Conservation (phyloP, 2,113 vertebrate genomes). For the Psittacus erithacus region DNA sequence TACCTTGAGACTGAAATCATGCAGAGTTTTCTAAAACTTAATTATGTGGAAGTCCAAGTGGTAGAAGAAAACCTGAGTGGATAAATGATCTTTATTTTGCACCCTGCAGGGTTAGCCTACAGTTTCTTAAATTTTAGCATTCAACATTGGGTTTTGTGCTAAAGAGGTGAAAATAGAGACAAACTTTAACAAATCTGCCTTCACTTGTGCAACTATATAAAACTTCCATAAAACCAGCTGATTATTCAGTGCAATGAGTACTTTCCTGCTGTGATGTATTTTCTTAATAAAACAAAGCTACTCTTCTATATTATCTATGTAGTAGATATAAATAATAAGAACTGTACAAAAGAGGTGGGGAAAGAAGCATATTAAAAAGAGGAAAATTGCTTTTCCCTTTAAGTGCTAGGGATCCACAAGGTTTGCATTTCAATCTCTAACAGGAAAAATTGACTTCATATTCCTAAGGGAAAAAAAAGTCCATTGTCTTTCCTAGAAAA, state of each 20-base stretch:
- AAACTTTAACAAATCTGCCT: neutral
- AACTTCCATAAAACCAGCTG: neutral
- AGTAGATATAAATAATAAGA: conserved; percentile 31
- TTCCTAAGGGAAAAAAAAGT: neutral
- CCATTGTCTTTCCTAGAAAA: conserved; percentile 38
- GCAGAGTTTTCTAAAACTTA: neutral
- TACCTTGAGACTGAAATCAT: neutral
- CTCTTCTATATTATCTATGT: neutral
- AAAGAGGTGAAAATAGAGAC: neutral
- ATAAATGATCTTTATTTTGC: conserved; percentile 10
- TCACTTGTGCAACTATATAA: neutral
- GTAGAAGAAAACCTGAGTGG: neutral
- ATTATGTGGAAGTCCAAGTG: neutral
- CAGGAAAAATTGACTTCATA: conserved; percentile 23
- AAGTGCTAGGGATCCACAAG: neutral
- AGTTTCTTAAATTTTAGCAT: conserved; percentile 5
- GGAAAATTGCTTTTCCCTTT: neutral
- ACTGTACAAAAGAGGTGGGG: neutral
- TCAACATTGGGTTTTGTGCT: neutral
- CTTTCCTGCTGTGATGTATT: conserved; percentile 24
- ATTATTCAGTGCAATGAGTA: neutral
- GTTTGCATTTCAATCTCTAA: conserved; percentile 41
- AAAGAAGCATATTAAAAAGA: neutral
- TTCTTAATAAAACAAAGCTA: conserved; percentile 30
- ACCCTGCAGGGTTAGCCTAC: neutral